A percentile compares a stretch with the other conserved stretches of the same genome.
phyloP scores from a whole-genome alignment of 2,113 vertebrate species.

The Reinhardtius hippoglossoides region DNA sequence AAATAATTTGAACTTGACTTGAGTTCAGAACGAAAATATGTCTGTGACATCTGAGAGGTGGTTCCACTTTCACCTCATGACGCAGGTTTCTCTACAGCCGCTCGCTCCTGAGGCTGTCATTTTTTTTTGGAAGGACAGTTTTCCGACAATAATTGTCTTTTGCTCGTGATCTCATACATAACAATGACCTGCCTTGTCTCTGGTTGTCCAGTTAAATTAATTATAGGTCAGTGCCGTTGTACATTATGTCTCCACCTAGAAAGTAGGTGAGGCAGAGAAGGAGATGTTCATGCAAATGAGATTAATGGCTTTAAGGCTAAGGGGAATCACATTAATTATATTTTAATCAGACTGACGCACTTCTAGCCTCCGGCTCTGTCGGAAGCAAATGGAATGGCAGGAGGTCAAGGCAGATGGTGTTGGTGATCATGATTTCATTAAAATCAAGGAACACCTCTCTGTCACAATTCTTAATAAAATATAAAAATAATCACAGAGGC shows the following conservation, averaged over 20 bases:
- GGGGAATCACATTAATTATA: conserved; percentile 57
- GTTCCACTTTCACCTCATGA: not conserved
- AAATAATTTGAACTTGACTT: not conserved
- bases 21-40: not conserved
- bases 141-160: conserved; percentile 18
- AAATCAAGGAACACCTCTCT: not conserved
- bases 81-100: not conserved
- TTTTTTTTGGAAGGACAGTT: not conserved
- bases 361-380: conserved; percentile 4
- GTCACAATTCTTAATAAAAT: not conserved
- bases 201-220: conserved; percentile 45
- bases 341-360: conserved; percentile 32
- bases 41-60: not conserved
- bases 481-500: not conserved
- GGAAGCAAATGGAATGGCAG: conserved; percentile 9
- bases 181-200: conserved; percentile 34
- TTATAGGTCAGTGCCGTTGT: conserved; percentile 24
- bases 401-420: conserved; percentile 7
- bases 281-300: conserved; percentile 35
- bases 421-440: not conserved
- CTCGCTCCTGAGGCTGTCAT: not conserved
- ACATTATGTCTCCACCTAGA: conserved; percentile 34
- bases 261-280: conserved; percentile 14
- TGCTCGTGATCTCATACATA: conserved; percentile 38
- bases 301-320: conserved; percentile 39